phyloP scores from a whole-genome alignment of 2,113 vertebrate genomes.

The Ictalurus furcatus region DNA sequence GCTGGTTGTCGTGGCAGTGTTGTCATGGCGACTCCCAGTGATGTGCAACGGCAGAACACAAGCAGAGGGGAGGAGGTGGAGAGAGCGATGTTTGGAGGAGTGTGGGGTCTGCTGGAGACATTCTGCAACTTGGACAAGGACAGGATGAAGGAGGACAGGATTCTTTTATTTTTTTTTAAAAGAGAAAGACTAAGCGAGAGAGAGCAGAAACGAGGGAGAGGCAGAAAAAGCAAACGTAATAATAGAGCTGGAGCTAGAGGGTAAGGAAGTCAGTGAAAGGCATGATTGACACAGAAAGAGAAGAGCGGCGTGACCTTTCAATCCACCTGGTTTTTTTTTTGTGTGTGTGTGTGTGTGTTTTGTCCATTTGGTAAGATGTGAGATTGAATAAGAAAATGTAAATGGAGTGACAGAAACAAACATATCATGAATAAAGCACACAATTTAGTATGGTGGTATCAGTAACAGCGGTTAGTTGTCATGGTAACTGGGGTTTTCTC shows the following conservation, averaged over 20 bases:
- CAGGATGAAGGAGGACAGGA: constrained; percentile 49
- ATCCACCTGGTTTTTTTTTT: background rate
- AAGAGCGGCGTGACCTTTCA: constrained; percentile 1
- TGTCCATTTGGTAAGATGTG: background rate
- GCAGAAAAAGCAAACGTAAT: constrained; percentile 14
- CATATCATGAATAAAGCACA: background rate
- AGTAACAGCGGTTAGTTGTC: background rate
- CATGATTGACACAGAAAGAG: constrained; percentile 12
- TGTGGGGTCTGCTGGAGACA: constrained; percentile 15
- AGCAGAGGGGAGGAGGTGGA: constrained; percentile 33
- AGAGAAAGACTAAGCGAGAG: background rate
- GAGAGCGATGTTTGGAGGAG: constrained; percentile 27
- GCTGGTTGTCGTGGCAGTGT: constrained; percentile 65
- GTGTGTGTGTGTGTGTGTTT: too few relatives aligned
- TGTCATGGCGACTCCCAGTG: constrained; percentile 71
- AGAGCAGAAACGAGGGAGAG: background rate
- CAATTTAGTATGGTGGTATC: background rate
- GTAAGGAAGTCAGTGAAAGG: constrained; percentile 21
- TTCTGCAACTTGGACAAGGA: constrained; percentile 56
- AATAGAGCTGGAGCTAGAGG: constrained; percentile 12
- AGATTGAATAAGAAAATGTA: background rate
- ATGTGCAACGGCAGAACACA: constrained; percentile 56
- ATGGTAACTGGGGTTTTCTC: background rate
- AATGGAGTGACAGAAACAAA: background rate
- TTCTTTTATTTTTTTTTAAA: background rate